These are phyloP conservation scores for Brachylomia viminalis DNA, from an alignment of 2,888 invertebrate species.

Conservation along the genomic window DNA sequence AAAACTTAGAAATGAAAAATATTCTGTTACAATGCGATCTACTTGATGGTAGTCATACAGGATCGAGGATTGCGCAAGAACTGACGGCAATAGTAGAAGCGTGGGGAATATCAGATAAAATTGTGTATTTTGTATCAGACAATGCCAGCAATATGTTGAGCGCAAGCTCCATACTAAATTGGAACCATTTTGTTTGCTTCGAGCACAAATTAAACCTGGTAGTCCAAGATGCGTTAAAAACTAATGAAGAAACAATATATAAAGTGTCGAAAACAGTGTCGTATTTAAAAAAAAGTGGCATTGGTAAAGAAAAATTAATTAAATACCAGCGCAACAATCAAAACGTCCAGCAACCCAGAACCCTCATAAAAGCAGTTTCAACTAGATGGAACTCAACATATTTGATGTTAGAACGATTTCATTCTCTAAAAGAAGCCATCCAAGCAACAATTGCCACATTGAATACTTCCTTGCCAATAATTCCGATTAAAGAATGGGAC, in stretches of 20 bases:
- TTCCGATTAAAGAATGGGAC: constrained; percentile 5
- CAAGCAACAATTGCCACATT: constrained; percentile 4
- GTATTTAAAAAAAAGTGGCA: too few species aligned
- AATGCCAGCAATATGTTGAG: constrained; percentile 31
- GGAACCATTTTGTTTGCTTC: constrained; percentile 44
- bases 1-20: constrained; percentile 13
- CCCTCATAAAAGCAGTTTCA: constrained; percentile 5
- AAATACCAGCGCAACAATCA: constrained; percentile 3
- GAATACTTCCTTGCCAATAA: constrained; percentile 8
- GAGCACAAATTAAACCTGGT: constrained; percentile 35
- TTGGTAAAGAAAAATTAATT: constrained; percentile 2
- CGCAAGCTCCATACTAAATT: constrained; percentile 37
- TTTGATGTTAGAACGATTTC: constrained; percentile 4
- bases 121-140: constrained; percentile 23
- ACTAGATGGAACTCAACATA: constrained; percentile 3
- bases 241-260: too few species aligned
- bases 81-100: constrained; percentile 23
- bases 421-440: constrained; percentile 3
- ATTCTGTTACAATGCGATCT: constrained; percentile 30
- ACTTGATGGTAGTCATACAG: constrained; percentile 35
- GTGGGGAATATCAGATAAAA: constrained; percentile 15
- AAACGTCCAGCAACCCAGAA: constrained; percentile 1
- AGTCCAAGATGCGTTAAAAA: constrained; percentile 31
- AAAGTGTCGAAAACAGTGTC: too few species aligned
- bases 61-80: constrained; percentile 24